Percentiles rank a stretch among this genome's conserved stretches.
phyloP scores from a whole-genome alignment of 2,797 vertebrate species.

The Molothrus aeneus region DNA sequence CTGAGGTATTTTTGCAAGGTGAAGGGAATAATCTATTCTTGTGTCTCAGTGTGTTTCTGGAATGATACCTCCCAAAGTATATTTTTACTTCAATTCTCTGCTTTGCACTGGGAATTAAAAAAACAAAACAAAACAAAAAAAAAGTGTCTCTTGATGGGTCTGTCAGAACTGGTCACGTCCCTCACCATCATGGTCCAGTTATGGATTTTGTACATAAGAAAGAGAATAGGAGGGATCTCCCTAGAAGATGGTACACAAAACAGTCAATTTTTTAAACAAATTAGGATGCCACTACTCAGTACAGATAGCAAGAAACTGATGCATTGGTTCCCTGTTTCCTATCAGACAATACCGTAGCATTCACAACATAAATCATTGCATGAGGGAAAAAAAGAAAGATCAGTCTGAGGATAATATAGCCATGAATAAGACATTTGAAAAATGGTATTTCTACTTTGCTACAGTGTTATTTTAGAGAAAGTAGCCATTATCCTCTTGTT shows the following conservation, averaged over 20 bases:
- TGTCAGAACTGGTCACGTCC: background rate
- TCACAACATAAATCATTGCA: background rate
- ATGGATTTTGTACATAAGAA: background rate
- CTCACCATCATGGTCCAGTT: rapidly evolving
- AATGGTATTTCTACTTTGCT: slow-evolving; percentile 20
- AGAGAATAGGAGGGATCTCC: background rate
- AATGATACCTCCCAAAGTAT: background rate
- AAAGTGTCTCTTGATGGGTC: background rate
- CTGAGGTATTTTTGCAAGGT: background rate
- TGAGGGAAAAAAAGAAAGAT: background rate
- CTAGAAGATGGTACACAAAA: background rate
- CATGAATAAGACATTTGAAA: slow-evolving; percentile 13
- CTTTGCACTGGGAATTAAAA: background rate
- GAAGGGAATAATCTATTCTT: background rate
- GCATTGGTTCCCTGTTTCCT: background rate
- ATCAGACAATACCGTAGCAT: background rate
- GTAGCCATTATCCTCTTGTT: slow-evolving; percentile 49
- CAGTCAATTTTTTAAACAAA: slow-evolving; percentile 12
- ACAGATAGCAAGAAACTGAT: background rate
- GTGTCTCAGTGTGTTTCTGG: background rate
- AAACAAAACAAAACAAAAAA: background rate
- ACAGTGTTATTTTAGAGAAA: background rate
- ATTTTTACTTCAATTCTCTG: background rate
- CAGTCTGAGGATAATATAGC: slow-evolving; percentile 33
- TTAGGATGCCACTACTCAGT: background rate